Evolutionary conservation across 2,888 invertebrate genomes (phyloP).

Genomic region (Chaetogeoica ovagalla): DNA sequence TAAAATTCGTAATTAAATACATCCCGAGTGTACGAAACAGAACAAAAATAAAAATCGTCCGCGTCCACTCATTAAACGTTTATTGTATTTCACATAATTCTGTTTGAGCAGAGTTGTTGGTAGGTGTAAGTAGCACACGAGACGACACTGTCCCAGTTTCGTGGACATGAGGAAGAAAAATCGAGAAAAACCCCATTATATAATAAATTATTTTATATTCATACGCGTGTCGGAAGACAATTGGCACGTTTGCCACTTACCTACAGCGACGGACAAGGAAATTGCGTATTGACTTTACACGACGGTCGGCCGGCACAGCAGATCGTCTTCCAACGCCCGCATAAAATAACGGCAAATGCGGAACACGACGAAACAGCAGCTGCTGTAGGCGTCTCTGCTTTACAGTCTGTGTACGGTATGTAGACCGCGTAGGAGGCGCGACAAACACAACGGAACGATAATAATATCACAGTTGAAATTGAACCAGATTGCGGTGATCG

Average conservation of each 20-base stretch:
- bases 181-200: neutral
- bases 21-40: neutral
- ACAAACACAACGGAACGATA: neutral
- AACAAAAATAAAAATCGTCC: neutral
- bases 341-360: conserved; percentile 1
- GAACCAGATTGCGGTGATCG: too few relatives aligned
- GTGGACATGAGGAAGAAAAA: neutral
- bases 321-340: neutral
- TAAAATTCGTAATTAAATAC: neutral
- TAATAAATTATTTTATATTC: neutral
- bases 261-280: neutral
- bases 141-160: conserved; percentile 38
- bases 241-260: neutral
- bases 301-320: neutral
- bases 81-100: too few relatives aligned
- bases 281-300: neutral
- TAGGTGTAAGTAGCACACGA: conserved; percentile 38
- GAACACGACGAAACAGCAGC: neutral
- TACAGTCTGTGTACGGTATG: neutral
- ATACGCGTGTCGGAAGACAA: neutral
- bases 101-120: neutral
- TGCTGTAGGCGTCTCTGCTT: neutral
- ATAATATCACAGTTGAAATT: neutral
- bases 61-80: too few relatives aligned
- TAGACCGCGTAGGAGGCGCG: too few relatives aligned